phyloP scores from a whole-genome alignment of 2,113 vertebrate genomes.

The Pollachius pollachius region DNA sequence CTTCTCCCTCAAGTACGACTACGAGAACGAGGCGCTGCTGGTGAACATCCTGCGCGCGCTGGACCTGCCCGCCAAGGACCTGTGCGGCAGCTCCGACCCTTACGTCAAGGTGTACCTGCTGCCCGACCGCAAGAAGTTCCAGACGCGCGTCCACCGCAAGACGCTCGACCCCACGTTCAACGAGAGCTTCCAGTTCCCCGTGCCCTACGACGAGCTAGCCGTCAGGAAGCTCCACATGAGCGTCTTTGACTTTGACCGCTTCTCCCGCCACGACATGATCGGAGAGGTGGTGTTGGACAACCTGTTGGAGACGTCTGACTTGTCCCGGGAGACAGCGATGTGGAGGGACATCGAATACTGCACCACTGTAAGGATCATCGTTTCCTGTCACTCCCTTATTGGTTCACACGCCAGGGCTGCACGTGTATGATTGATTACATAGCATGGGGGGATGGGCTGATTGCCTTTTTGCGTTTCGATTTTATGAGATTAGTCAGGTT shows the following conservation, averaged over 20 bases:
- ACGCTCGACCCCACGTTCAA: slow-evolving; percentile 94
- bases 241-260: slow-evolving; percentile 97
- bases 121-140: slow-evolving; percentile 97
- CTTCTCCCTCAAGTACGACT: slow-evolving; percentile 95
- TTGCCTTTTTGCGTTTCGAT: no score
- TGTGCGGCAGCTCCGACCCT: slow-evolving; percentile 97
- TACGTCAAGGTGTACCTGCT: slow-evolving; percentile 98
- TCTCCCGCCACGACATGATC: slow-evolving; percentile 98
- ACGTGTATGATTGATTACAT: not conserved
- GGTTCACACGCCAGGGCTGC: no score
- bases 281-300: slow-evolving; percentile 97
- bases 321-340: slow-evolving; percentile 90
- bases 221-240: slow-evolving; percentile 93
- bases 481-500: no score
- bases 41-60: slow-evolving; percentile 91
- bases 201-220: slow-evolving; percentile 88
- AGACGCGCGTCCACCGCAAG: slow-evolving; percentile 97
- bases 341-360: slow-evolving; percentile 92
- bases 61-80: slow-evolving; percentile 94
- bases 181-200: slow-evolving; percentile 94
- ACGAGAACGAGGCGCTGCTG: slow-evolving; percentile 87
- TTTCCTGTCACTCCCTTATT: not conserved
- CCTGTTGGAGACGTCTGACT: slow-evolving; percentile 91
- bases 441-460: no score
- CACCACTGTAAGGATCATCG: slow-evolving; percentile 62